phyloP scores from a whole-genome alignment of 2,888 invertebrate species.

The Leptarthrus brevirostris region DNA sequence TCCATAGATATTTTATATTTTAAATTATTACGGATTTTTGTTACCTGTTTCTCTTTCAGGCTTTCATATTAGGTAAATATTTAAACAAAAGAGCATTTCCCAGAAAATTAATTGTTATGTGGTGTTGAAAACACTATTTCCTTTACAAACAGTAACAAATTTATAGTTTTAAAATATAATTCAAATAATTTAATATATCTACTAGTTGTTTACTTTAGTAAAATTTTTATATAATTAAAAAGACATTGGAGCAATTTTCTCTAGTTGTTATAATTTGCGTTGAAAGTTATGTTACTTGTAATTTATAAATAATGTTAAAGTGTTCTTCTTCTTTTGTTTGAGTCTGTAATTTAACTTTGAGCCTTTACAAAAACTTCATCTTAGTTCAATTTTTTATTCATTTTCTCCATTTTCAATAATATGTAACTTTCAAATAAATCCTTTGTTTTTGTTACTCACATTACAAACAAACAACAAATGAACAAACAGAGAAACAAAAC shows the following conservation, averaged over 20 bases:
- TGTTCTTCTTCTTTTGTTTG: no score
- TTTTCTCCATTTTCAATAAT: no score
- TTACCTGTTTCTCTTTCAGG: neutral
- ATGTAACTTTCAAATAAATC: no score
- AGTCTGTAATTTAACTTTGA: no score
- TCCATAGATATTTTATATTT: neutral
- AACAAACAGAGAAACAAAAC: no score
- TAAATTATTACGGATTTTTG: neutral
- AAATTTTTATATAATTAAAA: slow-evolving; percentile 22
- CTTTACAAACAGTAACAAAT: neutral
- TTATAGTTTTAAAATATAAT: slow-evolving; percentile 31
- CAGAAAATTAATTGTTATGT: slow-evolving; percentile 25
- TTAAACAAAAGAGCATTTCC: slow-evolving; percentile 17
- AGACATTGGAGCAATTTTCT: slow-evolving; percentile 17
- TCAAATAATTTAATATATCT: neutral
- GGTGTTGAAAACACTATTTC: slow-evolving; percentile 33
- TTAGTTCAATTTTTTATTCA: no score
- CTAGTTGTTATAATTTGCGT: neutral
- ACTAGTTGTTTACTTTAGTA: neutral
- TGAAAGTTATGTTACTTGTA: neutral
- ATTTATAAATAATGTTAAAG: neutral
- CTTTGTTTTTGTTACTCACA: no score
- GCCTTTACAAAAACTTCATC: no score
- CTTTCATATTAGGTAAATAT: neutral
- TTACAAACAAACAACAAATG: no score